Conservation (phyloP, 2,888 invertebrate genomes). For the Antitype chi region DNA sequence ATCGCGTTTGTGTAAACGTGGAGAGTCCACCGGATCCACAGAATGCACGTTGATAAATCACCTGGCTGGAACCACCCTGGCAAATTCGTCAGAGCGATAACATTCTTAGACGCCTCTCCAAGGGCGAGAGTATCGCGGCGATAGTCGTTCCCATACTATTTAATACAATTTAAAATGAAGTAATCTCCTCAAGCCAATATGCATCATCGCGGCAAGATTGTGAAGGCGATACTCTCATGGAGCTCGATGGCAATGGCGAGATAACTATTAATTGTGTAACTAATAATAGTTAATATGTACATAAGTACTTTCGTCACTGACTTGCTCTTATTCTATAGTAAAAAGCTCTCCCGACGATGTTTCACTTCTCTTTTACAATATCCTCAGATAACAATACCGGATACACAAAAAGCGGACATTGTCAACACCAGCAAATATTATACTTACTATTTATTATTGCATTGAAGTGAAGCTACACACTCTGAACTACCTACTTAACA, state of each 20-base stretch:
- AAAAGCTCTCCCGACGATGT: neutral
- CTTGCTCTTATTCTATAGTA: neutral
- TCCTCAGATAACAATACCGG: neutral
- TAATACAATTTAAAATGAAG: neutral
- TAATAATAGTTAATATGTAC: neutral
- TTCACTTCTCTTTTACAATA: neutral
- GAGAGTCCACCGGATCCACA: neutral
- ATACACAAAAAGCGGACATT: neutral
- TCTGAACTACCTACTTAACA: constrained; percentile 21
- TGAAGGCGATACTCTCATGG: neutral
- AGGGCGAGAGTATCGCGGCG: neutral
- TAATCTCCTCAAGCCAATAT: neutral
- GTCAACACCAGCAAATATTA: neutral
- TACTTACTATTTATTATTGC: neutral
- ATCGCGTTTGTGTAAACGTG: neutral
- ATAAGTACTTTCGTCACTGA: neutral
- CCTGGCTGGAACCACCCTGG: neutral
- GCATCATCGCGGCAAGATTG: neutral
- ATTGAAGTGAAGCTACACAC: constrained; percentile 5
- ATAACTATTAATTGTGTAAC: neutral
- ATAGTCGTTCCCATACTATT: too few relatives aligned
- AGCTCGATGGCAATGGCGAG: neutral
- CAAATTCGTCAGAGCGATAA: neutral
- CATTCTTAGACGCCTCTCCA: neutral
- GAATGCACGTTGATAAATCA: neutral